These are phyloP conservation scores for Helostoma temminkii DNA, from an alignment of 2,797 vertebrate species.

Conservation along the genomic window DNA sequence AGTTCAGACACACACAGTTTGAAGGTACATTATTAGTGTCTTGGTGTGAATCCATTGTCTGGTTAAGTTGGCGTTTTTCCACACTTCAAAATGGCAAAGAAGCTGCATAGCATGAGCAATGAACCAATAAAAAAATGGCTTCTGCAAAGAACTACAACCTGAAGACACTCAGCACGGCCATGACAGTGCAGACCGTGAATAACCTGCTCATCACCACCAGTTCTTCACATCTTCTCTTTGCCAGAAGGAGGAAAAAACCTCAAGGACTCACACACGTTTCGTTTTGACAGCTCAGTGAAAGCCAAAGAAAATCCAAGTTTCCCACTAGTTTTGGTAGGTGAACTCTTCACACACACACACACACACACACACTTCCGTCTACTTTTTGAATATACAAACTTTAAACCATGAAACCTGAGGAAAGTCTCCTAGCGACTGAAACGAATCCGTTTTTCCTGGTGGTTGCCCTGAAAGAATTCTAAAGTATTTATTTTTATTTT, in stretches of 20 bases:
- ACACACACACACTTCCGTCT: not conserved
- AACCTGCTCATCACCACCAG: not conserved
- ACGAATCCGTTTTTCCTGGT: conserved; percentile 59
- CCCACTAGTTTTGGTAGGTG: conserved; percentile 4
- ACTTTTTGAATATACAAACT: conserved; percentile 34
- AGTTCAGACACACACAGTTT: not conserved
- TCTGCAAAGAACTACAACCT: not conserved
- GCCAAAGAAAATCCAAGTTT: conserved; percentile 22
- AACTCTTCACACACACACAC: not conserved
- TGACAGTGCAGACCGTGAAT: conserved; percentile 1
- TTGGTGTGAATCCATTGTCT: not conserved
- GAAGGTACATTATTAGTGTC: not conserved
- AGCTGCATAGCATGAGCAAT: not conserved
- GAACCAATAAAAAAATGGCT: not conserved
- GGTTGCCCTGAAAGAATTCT: conserved; percentile 21
- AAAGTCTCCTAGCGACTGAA: conserved; percentile 37
- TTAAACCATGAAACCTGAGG: conserved; percentile 25
- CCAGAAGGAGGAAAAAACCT: not conserved
- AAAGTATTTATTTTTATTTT: not conserved
- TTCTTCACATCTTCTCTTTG: too few relatives aligned
- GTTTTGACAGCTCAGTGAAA: conserved; percentile 10
- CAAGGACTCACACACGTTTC: not conserved
- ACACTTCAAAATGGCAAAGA: not conserved
- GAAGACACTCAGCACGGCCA: not conserved
- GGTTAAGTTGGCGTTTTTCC: not conserved